Evolutionary conservation across 2,113 vertebrate genomes (phyloP).

Genomic region (Triplophysa tibetana): DNA sequence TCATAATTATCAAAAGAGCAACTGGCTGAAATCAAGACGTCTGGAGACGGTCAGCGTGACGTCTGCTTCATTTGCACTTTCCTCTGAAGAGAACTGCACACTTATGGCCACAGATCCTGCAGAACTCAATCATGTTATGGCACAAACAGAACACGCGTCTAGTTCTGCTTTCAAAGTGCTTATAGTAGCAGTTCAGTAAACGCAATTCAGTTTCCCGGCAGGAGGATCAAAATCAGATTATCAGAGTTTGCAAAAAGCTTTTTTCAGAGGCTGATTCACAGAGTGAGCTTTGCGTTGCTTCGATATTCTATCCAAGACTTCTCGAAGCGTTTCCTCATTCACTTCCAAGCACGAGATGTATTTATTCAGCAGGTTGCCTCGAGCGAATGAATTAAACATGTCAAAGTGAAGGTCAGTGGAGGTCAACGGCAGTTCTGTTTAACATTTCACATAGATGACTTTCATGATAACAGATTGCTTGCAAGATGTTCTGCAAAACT

Average conservation of each 20-base stretch:
- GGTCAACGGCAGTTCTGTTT: not conserved
- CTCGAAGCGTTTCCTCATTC: not conserved
- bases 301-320: not conserved
- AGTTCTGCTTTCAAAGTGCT: too few species aligned
- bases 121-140: too few species aligned
- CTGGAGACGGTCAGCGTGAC: too few species aligned
- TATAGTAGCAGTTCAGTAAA: too few species aligned
- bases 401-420: not conserved
- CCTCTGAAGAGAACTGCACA: too few species aligned
- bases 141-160: too few species aligned
- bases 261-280: too few species aligned
- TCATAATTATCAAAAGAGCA: not conserved
- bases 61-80: too few species aligned
- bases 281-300: not conserved
- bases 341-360: not conserved
- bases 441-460: not conserved
- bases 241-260: not conserved
- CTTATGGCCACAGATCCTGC: too few species aligned
- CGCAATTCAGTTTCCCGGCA: too few species aligned
- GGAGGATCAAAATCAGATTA: too few species aligned
- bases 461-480: not conserved
- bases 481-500: not conserved
- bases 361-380: not conserved
- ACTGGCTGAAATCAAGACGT: too few species aligned
- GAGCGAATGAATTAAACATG: constrained; percentile 3